Evolutionary conservation across 1,140 invertebrate species (phyloP).

Genomic region (Drosophila ogumai): DNA sequence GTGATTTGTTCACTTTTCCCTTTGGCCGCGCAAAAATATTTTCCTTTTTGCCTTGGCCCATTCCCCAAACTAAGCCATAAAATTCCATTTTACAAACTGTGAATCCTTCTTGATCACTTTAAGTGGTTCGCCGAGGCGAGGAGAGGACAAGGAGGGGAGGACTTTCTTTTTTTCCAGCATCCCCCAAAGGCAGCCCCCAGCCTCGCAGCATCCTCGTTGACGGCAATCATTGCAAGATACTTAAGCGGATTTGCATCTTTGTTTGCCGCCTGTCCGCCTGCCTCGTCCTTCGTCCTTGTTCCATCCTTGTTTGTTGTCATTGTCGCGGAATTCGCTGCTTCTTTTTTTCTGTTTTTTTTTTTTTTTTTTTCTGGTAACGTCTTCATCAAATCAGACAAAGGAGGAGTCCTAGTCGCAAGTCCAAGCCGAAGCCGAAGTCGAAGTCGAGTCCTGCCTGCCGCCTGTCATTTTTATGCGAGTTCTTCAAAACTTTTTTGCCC

Average conservation of each 20-base stretch:
- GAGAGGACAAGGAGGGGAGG: conserved; percentile 19
- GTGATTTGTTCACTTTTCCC: conserved; percentile 82
- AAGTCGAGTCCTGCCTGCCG: conserved; percentile 34
- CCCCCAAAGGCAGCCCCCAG: neutral
- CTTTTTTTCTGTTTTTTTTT: neutral
- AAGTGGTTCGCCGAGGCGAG: conserved; percentile 67
- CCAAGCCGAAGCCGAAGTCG: conserved; percentile 20
- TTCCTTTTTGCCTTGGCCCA: conserved; percentile 37
- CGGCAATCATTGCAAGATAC: conserved; percentile 81
- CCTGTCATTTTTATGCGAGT: conserved; percentile 82
- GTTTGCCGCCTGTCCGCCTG: conserved; percentile 43
- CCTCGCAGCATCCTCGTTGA: conserved; percentile 37
- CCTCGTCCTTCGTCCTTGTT: neutral
- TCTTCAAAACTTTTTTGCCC: conserved; percentile 75
- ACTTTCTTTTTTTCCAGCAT: conserved; percentile 27
- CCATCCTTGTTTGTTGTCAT: conserved; percentile 73
- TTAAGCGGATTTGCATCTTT: conserved; percentile 84
- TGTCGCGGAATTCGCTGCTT: conserved; percentile 43
- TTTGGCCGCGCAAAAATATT: conserved; percentile 69
- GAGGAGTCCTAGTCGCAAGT: conserved; percentile 21
- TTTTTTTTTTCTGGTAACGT: conserved; percentile 41
- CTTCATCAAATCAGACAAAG: conserved; percentile 75
- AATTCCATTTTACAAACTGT: conserved; percentile 85
- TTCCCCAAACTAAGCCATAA: conserved; percentile 76
- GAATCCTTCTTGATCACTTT: conserved; percentile 85